These are phyloP conservation scores for Frieseomelitta varia DNA, from an alignment of 1,140 invertebrate species.

Conservation along the genomic window DNA sequence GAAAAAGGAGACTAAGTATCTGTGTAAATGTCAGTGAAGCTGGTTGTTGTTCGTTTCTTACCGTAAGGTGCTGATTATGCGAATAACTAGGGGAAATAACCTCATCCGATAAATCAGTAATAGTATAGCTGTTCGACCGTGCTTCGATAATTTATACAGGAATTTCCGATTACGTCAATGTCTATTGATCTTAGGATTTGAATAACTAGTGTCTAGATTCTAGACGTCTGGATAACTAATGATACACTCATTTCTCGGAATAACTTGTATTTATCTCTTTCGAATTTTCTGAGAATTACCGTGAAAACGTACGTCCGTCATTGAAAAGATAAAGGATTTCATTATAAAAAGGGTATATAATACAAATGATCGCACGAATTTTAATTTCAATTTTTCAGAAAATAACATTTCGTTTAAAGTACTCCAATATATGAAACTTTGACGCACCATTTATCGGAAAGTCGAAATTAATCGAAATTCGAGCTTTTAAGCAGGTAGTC, in stretches of 20 bases:
- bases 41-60: background rate
- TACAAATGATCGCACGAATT: background rate
- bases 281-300: background rate
- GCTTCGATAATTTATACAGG: background rate
- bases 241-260: background rate
- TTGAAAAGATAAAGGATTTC: background rate
- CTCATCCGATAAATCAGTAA: conserved; percentile 7
- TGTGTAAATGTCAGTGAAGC: background rate
- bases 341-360: background rate
- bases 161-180: background rate
- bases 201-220: background rate
- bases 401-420: background rate
- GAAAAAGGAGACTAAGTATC: background rate
- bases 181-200: background rate
- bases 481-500: no score
- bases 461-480: no score
- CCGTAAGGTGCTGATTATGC: background rate
- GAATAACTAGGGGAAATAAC: background rate
- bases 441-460: no score
- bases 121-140: background rate
- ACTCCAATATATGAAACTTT: background rate
- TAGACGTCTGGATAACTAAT: background rate
- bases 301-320: background rate
- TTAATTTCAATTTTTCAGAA: background rate
- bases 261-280: background rate